Base-by-base conservation (phyloP, 2,797 vertebrate genomes). In the Urosaurus nigricauda region DNA sequence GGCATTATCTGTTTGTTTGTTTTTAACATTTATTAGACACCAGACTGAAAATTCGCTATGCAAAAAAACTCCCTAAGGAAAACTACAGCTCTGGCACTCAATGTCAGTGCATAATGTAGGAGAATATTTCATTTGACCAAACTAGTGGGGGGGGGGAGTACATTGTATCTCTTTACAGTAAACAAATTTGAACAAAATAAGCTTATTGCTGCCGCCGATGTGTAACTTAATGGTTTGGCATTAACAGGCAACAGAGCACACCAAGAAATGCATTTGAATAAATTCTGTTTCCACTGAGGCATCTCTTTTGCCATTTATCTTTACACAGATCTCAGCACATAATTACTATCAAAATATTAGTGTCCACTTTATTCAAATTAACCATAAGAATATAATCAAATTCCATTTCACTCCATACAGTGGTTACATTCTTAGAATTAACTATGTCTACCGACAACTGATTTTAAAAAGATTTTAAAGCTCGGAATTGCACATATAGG, bases 21-120 rank as follows among this genome's bases (percentile, higher is more conserved):
- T 94, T 95, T 94, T 86, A 93, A 90, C 60, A 65, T 93, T 95
- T 95, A 94, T 88, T 70, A 94, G 88, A 93, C 90, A 94, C 90
- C 91, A 93, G 81, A 80, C 84, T 93, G 92, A 91, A 92, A 93
- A 91, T 91, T 94, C 92, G 91, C 89, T 87, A 92, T 32, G 40
- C 80, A 89, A 90, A 51, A n/a, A 95, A 87, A 78, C 87, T 94
- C 74, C 88, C 65, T 70, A 16, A 94, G 89, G 65, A 94, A 90
- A 89, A 53, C 58, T 86, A 85, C 40, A 65, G 75, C 81, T 88
- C 83, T 80, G 26, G 56, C 79, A 94, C 88, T 56, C 9, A 75
- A 87, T 71, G 13, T 82, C 43, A 82, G 13, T 65, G 86, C 11
- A 32, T 0, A 79, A 21, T 32, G 35, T 26, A 82, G 51, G 63